phyloP scores from a whole-genome alignment of 2,113 vertebrate species.

The Phaethornis superciliosus region DNA sequence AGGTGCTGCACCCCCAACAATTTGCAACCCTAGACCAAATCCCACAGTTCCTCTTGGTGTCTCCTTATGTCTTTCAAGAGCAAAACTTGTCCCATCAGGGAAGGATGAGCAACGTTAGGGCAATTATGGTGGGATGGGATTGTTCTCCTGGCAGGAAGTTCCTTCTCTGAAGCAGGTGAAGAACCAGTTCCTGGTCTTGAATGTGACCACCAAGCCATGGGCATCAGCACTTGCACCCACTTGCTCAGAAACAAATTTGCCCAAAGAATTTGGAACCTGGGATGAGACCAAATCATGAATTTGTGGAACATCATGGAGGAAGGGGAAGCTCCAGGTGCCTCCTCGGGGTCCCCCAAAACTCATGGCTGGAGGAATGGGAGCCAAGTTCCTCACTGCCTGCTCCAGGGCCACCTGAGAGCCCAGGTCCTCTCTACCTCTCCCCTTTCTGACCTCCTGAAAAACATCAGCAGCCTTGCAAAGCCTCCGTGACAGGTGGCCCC shows the following conservation, averaged over 20 bases:
- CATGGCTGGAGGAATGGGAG: neutral
- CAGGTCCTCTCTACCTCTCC: neutral
- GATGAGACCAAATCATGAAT: neutral
- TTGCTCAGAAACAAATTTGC: neutral
- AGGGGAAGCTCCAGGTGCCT: neutral
- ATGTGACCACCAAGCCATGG: neutral
- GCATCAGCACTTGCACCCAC: neutral
- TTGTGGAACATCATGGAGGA: neutral
- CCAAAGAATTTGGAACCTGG: neutral
- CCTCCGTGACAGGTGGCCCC: neutral
- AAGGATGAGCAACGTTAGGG: too few relatives aligned
- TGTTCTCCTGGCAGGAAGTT: too few relatives aligned
- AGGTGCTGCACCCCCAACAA: too few relatives aligned
- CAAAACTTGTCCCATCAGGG: too few relatives aligned
- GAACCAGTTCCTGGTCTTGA: neutral
- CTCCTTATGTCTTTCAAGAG: too few relatives aligned
- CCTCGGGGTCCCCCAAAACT: too few relatives aligned
- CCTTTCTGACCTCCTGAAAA: neutral
- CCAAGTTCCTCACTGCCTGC: neutral
- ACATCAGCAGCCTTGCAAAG: neutral
- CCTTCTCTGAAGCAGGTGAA: neutral
- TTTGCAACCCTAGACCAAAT: too few relatives aligned
- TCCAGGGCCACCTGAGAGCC: neutral
- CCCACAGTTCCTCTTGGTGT: too few relatives aligned
- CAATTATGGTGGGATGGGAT: too few relatives aligned